Evolutionary conservation across 2,797 vertebrate genomes (phyloP), one percentile per base, ranked within the genome.

Genomic region (Pelodytes ibericus): DNA sequence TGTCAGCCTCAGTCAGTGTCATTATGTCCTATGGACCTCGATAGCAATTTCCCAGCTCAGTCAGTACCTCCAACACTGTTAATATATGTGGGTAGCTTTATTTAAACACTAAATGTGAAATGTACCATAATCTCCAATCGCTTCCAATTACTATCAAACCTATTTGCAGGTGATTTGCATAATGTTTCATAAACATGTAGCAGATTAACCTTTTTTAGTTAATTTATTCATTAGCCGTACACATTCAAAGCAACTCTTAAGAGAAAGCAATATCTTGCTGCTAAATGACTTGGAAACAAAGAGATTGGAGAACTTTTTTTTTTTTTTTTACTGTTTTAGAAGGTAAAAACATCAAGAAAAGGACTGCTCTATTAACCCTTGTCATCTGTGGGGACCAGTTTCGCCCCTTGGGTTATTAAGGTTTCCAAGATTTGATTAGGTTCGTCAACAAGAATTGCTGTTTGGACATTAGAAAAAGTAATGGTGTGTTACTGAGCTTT

Each of bases 181-280:
- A 91, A 92, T 90, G 89, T 89, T 93, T 92, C 88, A 90, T 90
- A 92, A 92, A 93, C 91, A 92, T 88, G 87, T 84, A 86, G 82
- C 88, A 88, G 86, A 91, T 91, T 92, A 92, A 93, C 89, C 90
- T 92, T 92, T 60, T 86, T 92, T 90, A 84, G 88, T 90, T 92
- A 92, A 92, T 92, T 90, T 90, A 92, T 92, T 92, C 91, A 93
- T 92, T 91, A 91, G 88, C 87, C 88, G 85, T 90, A 89, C 90
- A 90, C 89, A 90, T 91, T 90, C 87, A 86, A 88, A 89, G 87
- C 84, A 84, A 80, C 84, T 90, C 88, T 91, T 90, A 89, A 82
- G 84, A 88, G 89, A 86, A 92, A 92, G 89, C 90, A 89, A 89
- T 87, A 87, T 88, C 89, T 84, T 84, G 82, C 84, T 91, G 90